A percentile compares a stretch with the other conserved stretches of the same genome.
phyloP scores from a whole-genome alignment of 2,113 vertebrate genomes.

The Callospermophilus lateralis region DNA sequence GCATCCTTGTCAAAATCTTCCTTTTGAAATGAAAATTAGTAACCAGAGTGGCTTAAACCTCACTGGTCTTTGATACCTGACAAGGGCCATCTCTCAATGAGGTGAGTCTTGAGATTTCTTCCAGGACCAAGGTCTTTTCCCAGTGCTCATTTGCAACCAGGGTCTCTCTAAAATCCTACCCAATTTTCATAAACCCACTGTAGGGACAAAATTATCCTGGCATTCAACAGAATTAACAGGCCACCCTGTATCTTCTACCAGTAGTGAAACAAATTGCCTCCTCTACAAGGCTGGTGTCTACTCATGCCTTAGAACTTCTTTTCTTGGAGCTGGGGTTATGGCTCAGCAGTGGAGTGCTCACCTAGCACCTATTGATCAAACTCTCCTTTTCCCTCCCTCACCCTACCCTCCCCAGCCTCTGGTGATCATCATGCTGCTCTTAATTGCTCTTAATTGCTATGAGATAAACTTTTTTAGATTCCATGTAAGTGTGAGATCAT shows the following conservation, averaged over 20 bases:
- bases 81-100: neutral
- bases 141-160: neutral
- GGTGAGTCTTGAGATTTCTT: neutral
- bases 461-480: neutral
- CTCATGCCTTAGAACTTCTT: neutral
- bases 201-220: neutral
- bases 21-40: conserved; percentile 52
- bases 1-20: neutral
- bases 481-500: neutral
- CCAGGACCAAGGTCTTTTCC: neutral
- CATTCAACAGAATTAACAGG: neutral
- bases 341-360: no score
- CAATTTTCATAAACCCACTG: neutral
- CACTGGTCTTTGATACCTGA: neutral
- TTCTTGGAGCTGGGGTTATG: no score
- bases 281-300: neutral
- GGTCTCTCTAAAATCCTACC: neutral
- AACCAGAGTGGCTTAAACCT: neutral
- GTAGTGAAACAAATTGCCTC: neutral
- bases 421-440: neutral
- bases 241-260: neutral
- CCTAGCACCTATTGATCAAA: neutral
- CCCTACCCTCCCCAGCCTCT: neutral
- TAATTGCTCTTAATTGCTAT: neutral
- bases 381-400: neutral